Evolutionary conservation across 2,888 invertebrate genomes (phyloP), one percentile per base, ranked within the genome.

Genomic region (Cylindroiulus punctatus): DNA sequence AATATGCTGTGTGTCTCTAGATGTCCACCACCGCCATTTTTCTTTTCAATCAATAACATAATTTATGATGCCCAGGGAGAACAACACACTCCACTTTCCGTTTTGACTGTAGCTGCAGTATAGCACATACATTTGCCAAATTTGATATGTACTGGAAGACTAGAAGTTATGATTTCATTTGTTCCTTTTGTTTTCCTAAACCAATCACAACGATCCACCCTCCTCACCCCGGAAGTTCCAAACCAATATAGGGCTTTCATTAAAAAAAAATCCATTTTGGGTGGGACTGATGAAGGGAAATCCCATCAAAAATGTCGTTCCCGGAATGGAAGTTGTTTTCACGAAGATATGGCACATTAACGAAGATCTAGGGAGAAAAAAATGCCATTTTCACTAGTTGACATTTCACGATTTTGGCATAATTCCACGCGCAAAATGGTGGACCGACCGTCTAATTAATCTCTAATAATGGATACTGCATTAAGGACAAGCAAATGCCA

Each of bases 361-460:
- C 26, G 65, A 65, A 65, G 10, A 22, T 65, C 65, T 7, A 65
- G n/a, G n/a, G 17, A 65, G n/a, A 57, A 57, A 26, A 65, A 65
- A 22, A n/a, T 65, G 22, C 7, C 65, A 22, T 26, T 65, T 65
- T 65, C 65, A 12, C 65, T 12, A 7, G 26, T 65, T 65, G 65
- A 65, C 65, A 65, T 65, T 65, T 65, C 65, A 65, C 65, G 22
- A 65, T 65, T 65, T 65, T 65, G 65, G 65, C 65, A 65, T 65
- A 65, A 65, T 65, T 65, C 65, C 65, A 65, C 22, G 22, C 65
- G 22, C 22, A 65, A 26, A 65, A 65, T 65, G 65, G 65, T 7
- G 36, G 36, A 36, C 22, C 10, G 36, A 36, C 22, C 10, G 65
- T 65, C 26, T 65, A 26, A 65, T 65, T 65, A 65, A 65, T 65